Base-by-base conservation (phyloP, 53 echinoderm and acorn worm genomes). In the Zoroaster sp. region DNA sequence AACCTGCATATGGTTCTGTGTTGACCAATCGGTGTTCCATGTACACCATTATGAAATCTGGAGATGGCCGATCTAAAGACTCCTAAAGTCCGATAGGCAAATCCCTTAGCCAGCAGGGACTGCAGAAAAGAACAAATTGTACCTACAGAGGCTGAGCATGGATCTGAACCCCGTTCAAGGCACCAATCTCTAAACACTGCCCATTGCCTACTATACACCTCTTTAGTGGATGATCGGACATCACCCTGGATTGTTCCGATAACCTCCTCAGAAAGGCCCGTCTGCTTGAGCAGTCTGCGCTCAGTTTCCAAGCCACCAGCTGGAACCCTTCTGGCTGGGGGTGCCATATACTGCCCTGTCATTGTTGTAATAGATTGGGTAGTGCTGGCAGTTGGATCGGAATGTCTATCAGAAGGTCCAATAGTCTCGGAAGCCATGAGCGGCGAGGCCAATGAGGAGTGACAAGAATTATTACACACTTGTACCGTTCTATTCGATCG, bases 111-210 rank as follows among this genome's bases (percentile, higher is more conserved):
- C 4, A 51, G 51, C 52, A 76, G 46, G 7, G 76, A 76, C 76
- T 76, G 76, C 15, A 76, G 49, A 47, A 76, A 76, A 4, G 49
- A 1, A 32, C 76, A 76, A 9, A 76, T 31, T 11, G 25, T 33
- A 13, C 52, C 17, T 17, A 51, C 52, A 76, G 76, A 76, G 47
- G 76, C 76, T 47, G 52, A 76, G 32, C 76, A 76, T 76, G 76
- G 35, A 76, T 51, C 32, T 76, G 52, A 47, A 76, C 49, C 76
- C 33, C 76, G 52, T 51, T 46, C 47, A 51, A 41, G 3, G 46
- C 76, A 51, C 76, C 52, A 76, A 76, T 76, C 51, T 76, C 49
- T 46, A 32, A 76, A 76, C 76, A 76, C 32, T 76, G 76, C 21
- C 76, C 52, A 34, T 17, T 76, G 76, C 52, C 76, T 47, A 76